A percentile compares a stretch with the other conserved stretches of the same genome.
These are phyloP conservation scores for Rallus limicola DNA, from an alignment of 2,113 vertebrate species.

Conservation along the genomic window DNA sequence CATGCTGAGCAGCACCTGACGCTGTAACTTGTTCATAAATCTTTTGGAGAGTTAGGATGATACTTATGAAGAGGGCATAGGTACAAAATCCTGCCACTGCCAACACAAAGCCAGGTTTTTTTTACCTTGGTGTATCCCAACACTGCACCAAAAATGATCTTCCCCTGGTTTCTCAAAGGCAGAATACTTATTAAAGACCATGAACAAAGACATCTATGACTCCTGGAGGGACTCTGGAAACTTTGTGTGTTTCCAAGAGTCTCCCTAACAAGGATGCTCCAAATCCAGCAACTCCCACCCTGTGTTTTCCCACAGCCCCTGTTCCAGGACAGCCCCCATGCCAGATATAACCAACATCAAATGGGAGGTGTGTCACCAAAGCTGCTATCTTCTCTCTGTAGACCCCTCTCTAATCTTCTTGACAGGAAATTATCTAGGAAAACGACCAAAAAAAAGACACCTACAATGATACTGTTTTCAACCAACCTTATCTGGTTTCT, in stretches of 20 bases:
- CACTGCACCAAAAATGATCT: not conserved
- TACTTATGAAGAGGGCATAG: not conserved
- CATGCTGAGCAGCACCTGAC: not conserved
- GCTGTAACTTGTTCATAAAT: accelerated
- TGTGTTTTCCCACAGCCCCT: not conserved
- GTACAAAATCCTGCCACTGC: not conserved
- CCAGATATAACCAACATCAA: not conserved
- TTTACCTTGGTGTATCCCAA: not conserved
- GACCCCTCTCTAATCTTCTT: not conserved
- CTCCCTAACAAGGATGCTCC: not conserved
- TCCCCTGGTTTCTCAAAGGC: not conserved
- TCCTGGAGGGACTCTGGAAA: not conserved
- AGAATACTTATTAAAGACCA: not conserved
- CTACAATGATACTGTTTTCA: not conserved
- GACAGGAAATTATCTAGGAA: not conserved
- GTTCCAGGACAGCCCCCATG: not conserved
- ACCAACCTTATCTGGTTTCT: not conserved
- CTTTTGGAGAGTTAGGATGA: not conserved
- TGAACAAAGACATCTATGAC: accelerated
- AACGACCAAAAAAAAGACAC: not conserved
- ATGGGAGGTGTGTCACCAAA: not conserved
- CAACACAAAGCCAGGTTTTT: not conserved
- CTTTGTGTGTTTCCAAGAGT: not conserved
- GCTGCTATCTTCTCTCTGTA: not conserved
- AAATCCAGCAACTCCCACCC: accelerated